phyloP scores from a whole-genome alignment of 2,888 invertebrate genomes.

The Parnassius glacialis region DNA sequence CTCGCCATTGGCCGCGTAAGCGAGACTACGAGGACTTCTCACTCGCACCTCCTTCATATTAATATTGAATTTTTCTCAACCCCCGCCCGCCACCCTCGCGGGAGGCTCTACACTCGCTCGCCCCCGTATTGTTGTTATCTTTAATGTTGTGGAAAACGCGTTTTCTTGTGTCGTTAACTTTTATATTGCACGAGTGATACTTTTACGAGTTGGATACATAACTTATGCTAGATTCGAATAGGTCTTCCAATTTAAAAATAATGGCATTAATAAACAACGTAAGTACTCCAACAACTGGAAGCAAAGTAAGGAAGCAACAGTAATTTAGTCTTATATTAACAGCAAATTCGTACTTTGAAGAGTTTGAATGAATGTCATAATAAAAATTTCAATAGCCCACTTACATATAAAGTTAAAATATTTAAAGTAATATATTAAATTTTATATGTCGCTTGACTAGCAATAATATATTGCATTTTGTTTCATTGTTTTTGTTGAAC shows the following conservation, averaged over 20 bases:
- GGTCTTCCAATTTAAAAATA: slow-evolving; percentile 19
- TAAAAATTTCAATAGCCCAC: no score
- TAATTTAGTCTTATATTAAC: no score
- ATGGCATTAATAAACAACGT: background rate
- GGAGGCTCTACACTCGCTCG: slow-evolving; percentile 80
- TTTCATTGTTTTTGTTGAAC: slow-evolving; percentile 45
- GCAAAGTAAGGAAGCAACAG: no score
- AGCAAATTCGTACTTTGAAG: no score
- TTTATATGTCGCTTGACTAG: background rate
- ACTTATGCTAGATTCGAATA: slow-evolving; percentile 52
- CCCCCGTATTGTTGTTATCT: slow-evolving; percentile 82
- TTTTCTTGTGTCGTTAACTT: slow-evolving; percentile 82
- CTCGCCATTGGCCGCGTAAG: slow-evolving; percentile 81
- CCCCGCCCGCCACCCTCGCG: slow-evolving; percentile 77
- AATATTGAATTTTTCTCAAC: slow-evolving; percentile 90
- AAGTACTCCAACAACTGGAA: no score
- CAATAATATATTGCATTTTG: slow-evolving; percentile 22
- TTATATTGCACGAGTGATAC: slow-evolving; percentile 81
- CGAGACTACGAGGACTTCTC: slow-evolving; percentile 74
- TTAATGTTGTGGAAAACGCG: slow-evolving; percentile 82
- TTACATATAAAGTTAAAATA: no score
- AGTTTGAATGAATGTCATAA: no score
- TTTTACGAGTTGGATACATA: slow-evolving; percentile 78
- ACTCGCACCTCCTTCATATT: slow-evolving; percentile 87
- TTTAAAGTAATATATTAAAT: no score